Evolutionary conservation across 2,797 vertebrate genomes (phyloP), one percentile per base, ranked within the genome.

Genomic region (Halcyon leucocephala): DNA sequence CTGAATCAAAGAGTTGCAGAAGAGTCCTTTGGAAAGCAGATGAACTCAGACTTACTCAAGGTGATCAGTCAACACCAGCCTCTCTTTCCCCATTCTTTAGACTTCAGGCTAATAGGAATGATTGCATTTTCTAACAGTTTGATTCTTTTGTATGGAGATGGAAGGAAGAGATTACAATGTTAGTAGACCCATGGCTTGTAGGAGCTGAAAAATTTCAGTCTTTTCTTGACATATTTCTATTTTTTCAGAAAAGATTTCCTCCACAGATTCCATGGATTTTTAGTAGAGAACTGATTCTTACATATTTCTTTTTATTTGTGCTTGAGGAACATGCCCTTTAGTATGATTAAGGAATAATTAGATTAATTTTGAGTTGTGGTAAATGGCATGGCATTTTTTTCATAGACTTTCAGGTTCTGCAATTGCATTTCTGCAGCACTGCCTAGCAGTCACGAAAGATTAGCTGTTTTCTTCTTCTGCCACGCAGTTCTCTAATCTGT

Each of bases 391-490:
- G 44, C 18, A 44, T 90, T 89, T 76, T 96, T 96, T 90, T 91
- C 91, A 77, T 89, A 90, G 95, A 95, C 93, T 93, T 97, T 96
- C 86, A 97, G 73, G 80, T 96, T 91, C 82, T 92, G 88, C 90
- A 95, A 96, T 98, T 97, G 89, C 86, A 90, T 95, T 96, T 97
- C 79, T 90, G 64, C 81, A 85, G 93, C 94, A 89, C 84, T 85
- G 77, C 86, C 89, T 95, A 95, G 76, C 88, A 97, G 96, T 96
- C 92, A 96, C 6, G 80, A 96, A 97, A 96, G 92, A 97, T 97
- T 95, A 97, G 94, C 78, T 41, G 90, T 97, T 98, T 98, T 95
- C 95, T 96, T 86, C 96, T 93, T 91, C 88, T 96, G 83, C 82
- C 51, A 85, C 1, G 3, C 49, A 82, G 85, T 89, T 96, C 96